Percentiles rank a stretch among this genome's conserved stretches.
Evolutionary conservation across 2,797 vertebrate species (phyloP).

Genomic region (Dipus sagitta): DNA sequence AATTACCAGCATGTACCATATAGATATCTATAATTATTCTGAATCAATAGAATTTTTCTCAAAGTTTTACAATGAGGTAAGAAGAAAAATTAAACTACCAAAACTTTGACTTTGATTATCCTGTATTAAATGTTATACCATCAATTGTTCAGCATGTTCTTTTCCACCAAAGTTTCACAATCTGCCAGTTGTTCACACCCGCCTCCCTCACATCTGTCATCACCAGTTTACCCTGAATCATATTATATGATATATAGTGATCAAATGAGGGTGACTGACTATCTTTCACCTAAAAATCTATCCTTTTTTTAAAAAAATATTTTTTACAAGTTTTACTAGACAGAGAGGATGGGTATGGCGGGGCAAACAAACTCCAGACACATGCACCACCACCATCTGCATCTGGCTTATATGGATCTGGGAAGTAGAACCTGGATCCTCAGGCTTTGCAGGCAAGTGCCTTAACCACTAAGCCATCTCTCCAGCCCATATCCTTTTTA

Average conservation of each 20-base stretch:
- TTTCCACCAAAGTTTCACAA: not conserved
- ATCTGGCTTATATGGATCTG: too few relatives aligned
- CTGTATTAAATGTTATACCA: not conserved
- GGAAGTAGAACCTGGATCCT: too few relatives aligned
- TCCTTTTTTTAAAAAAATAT: not conserved
- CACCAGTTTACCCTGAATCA: not conserved
- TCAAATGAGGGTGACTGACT: not conserved
- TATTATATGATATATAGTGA: not conserved
- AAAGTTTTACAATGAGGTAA: slow-evolving; percentile 41
- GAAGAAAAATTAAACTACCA: not conserved
- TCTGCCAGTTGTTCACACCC: not conserved
- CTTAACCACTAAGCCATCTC: too few relatives aligned
- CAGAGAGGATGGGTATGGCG: too few relatives aligned
- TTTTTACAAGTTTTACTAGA: too few relatives aligned
- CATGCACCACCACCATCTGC: too few relatives aligned
- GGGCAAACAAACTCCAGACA: too few relatives aligned
- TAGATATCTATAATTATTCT: not conserved
- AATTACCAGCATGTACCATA: not conserved
- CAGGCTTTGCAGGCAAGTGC: too few relatives aligned
- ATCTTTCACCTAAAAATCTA: not conserved
- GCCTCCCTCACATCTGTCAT: rapidly evolving
- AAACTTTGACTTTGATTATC: not conserved
- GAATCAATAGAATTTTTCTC: not conserved
- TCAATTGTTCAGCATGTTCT: not conserved
- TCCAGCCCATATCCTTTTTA: not conserved